These are phyloP conservation scores for Drosophila lowei DNA, from an alignment of 1,140 invertebrate species.

Conservation along the genomic window DNA sequence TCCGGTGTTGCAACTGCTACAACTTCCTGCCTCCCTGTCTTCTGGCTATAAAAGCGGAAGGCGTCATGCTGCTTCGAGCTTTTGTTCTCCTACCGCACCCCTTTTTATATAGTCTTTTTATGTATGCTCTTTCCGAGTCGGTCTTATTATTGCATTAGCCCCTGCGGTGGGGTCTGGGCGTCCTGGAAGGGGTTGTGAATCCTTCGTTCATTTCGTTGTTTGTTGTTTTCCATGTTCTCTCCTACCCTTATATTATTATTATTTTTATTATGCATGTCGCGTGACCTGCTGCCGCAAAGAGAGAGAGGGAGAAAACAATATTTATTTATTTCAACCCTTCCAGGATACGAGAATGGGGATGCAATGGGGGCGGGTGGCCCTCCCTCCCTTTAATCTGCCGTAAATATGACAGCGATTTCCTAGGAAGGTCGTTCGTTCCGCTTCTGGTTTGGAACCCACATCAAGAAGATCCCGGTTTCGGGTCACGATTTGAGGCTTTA, in stretches of 20 bases:
- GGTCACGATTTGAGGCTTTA: slow-evolving; percentile 7
- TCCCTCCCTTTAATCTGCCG: slow-evolving; percentile 43
- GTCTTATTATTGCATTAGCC: slow-evolving; percentile 65
- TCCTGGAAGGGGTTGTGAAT: not conserved
- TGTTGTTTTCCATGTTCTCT: slow-evolving; percentile 41
- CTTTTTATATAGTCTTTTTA: slow-evolving; percentile 40
- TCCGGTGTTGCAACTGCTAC: slow-evolving; percentile 16
- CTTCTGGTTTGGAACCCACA: slow-evolving; percentile 16
- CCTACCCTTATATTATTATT: slow-evolving; percentile 40
- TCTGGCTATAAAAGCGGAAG: slow-evolving; percentile 59
- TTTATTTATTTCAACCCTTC: slow-evolving; percentile 63
- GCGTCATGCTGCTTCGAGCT: slow-evolving; percentile 60
- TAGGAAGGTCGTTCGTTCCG: slow-evolving; percentile 13
- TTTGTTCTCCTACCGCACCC: slow-evolving; percentile 29
- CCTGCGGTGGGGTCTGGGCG: slow-evolving; percentile 4
- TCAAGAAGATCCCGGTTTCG: slow-evolving; percentile 14
- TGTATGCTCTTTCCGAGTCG: slow-evolving; percentile 39
- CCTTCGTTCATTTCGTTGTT: slow-evolving; percentile 26
- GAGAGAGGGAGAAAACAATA: slow-evolving; percentile 37
- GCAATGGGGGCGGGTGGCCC: not conserved
- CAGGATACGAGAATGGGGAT: not conserved
- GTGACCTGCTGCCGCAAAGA: slow-evolving; percentile 44
- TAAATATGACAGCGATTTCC: slow-evolving; percentile 61
- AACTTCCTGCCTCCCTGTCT: slow-evolving; percentile 7
- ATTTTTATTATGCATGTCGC: slow-evolving; percentile 74